Evolutionary conservation across 2,113 vertebrate species (phyloP).

Genomic region (human): GRCh38 chr1:108571501-108572000

Average conservation of each 20-base stretch:
- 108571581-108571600: background rate
- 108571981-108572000: background rate
- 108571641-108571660: background rate
- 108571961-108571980: background rate
- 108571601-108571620: background rate
- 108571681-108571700: background rate
- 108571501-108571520: background rate
- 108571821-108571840: background rate
- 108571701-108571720: background rate
- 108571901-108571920: background rate
- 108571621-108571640: background rate
- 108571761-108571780: background rate
- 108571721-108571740: background rate
- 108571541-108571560: background rate
- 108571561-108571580: background rate
- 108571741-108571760: background rate
- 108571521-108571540: background rate
- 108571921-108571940: background rate
- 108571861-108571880: background rate
- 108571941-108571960: background rate
- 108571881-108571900: background rate
- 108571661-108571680: background rate
- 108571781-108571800: background rate
- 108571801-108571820: background rate
- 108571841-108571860: background rate